Conservation (phyloP, 2,888 invertebrate species). For the Dasysyrphus albostriatus region DNA sequence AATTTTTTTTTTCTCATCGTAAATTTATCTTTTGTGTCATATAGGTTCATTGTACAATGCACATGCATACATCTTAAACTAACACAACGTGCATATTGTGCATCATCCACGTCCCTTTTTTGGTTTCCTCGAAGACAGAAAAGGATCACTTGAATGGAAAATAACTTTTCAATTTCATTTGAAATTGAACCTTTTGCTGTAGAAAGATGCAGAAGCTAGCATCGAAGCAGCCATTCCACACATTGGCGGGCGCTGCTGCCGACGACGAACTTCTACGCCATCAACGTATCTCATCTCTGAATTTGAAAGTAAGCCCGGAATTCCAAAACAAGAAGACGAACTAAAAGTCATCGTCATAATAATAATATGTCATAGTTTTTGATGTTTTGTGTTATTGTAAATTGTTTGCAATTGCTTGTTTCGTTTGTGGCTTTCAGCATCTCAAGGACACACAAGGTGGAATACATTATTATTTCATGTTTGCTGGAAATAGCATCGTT, state of each 20-base stretch:
- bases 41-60: too few species aligned
- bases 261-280: too few species aligned
- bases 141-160: conserved; percentile 63
- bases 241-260: too few species aligned
- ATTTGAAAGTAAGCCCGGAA: conserved; percentile 55
- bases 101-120: conserved; percentile 1
- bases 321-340: conserved; percentile 47
- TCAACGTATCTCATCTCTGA: too few species aligned
- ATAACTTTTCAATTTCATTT: conserved; percentile 63
- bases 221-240: background rate
- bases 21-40: too few species aligned
- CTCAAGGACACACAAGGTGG: conserved; percentile 34
- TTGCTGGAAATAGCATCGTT: background rate
- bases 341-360: conserved; percentile 45
- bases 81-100: conserved; percentile 20
- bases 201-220: background rate
- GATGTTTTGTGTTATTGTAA: conserved; percentile 47
- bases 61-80: conserved; percentile 9
- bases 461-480: conserved; percentile 19
- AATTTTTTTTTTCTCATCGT: too few species aligned
- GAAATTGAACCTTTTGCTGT: conserved; percentile 14
- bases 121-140: conserved; percentile 15
- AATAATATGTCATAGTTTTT: conserved; percentile 49
- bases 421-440: conserved; percentile 20
- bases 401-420: conserved; percentile 54